Base-by-base conservation (phyloP, 2,797 vertebrate species). In the Kryptolebias ocellatus region DNA sequence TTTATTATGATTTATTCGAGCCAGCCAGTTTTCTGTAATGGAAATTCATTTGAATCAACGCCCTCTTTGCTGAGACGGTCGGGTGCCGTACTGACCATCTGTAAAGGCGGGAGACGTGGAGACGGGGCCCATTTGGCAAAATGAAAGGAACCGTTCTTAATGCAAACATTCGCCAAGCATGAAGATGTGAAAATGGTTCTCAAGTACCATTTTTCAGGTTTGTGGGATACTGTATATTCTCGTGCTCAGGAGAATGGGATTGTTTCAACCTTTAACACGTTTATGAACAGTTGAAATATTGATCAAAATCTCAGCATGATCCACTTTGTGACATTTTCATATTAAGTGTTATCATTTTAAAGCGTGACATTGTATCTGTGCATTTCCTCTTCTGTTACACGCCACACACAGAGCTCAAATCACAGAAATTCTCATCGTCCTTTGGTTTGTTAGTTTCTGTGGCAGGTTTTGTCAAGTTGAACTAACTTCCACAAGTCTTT, bases 1-100 rank as follows among this genome's bases (percentile, higher is more conserved):
- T 94, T 93, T 93, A 94, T 94, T 89, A 93, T 93, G 92, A 94
- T 94, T 94, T 94, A 94, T 94, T 94, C 87, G 52, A 92, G 90
- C 86, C 81, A 74, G 90, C 83, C 90, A 89, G 83, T 91, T 91
- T 90, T 91, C 87, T 88, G 89, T 92, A 93, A 93, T 93, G 90
- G 90, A 92, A 94, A 94, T 94, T 93, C 88, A 92, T 92, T 93
- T 91, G 90, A 89, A 87, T 90, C 85, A 90, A 81, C 63, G 71
- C 76, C 80, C 45, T 80, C 83, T 81, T 81, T 83, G 64, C 77
- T 59, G 78, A 87, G 85, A 72, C 73, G 71, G 81, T 70, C 76
- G 66, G 82, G 79, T 82, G 60, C 78, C 69, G 51, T 29, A 60
- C 70, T 54, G 77, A 60, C 86, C 85, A 85, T 86, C 83, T 86